Evolutionary conservation across 1,140 invertebrate genomes (phyloP).

Genomic region (Drosophila subpulchrella): DNA sequence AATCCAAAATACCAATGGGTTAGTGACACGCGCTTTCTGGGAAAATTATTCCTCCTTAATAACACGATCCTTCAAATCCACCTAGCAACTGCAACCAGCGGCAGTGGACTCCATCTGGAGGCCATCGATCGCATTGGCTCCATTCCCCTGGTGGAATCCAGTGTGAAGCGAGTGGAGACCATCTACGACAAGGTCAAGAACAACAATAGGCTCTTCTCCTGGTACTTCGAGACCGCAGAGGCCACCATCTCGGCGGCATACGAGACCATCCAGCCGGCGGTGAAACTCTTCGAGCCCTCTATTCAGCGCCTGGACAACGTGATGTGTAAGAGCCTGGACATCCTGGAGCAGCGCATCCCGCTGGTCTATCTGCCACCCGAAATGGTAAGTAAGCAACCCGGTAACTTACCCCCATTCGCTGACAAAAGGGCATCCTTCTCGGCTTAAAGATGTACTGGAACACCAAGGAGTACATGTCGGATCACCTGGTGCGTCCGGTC

Average conservation of each 20-base stretch:
- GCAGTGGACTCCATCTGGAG: slow-evolving; percentile 85
- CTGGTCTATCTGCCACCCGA: slow-evolving; percentile 90
- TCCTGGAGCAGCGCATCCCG: slow-evolving; percentile 91
- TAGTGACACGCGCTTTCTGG: slow-evolving; percentile 5
- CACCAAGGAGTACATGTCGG: slow-evolving; percentile 90
- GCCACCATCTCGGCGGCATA: slow-evolving; percentile 88
- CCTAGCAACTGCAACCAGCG: slow-evolving; percentile 65
- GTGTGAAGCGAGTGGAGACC: slow-evolving; percentile 88
- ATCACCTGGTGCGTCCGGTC: slow-evolving; percentile 88
- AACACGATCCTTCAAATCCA: background rate
- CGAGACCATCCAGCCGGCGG: slow-evolving; percentile 88
- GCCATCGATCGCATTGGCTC: slow-evolving; percentile 88
- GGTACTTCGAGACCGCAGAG: slow-evolving; percentile 90
- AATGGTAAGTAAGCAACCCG: slow-evolving; percentile 86
- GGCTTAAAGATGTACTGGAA: slow-evolving; percentile 89
- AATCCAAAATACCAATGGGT: slow-evolving; percentile 56
- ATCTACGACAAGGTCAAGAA: slow-evolving; percentile 90
- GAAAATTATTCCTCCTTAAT: slow-evolving; percentile 8
- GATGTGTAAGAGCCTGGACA: slow-evolving; percentile 91
- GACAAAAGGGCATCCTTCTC: slow-evolving; percentile 55
- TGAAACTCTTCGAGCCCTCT: slow-evolving; percentile 88
- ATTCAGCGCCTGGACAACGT: slow-evolving; percentile 90
- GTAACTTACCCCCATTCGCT: slow-evolving; percentile 31
- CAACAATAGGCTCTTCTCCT: slow-evolving; percentile 87
- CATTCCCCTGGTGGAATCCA: slow-evolving; percentile 90